Base-by-base conservation (phyloP, 2,888 invertebrate genomes). In the Rotaria macrura region DNA sequence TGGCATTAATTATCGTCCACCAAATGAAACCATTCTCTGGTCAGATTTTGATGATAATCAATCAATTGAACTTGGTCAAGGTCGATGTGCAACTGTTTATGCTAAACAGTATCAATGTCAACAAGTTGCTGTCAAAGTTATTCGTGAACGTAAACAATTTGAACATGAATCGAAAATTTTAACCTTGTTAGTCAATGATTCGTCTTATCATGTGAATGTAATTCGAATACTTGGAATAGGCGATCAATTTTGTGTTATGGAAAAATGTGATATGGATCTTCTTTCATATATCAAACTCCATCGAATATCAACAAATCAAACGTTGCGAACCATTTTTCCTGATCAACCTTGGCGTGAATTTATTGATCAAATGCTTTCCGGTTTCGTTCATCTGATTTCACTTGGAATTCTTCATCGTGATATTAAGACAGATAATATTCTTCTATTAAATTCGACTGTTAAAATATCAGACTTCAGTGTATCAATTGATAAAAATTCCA, bases 181-280 rank as follows among this genome's bases (percentile, higher is more conserved):
- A 65, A 65, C 65, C 29, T 34, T 65, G 34, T 34, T 65, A 34
- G 6, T 34, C 12, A 34, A 65, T 12, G 65, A 65, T 17, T 5
- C 65, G 34, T 65, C 65, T 1, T 34, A 65, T 65, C 65, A 65
- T 65, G 6, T 29, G 17, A 65, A 65, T 65, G 17, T 65, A 14
- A 34, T 65, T 34, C 29, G 29, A 34, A 65, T 65, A 65, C 34
- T 29, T 65, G 65, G 65, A 4, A 34, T 65, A 17, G 65, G 65
- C 17, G 34, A 65, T 65, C 34, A 65, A 34, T 65, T 65, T 65
- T 65, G 65, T 65, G 34, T 65, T 17, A 65, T 65, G 65, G 65
- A 65, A 65, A 65, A 65, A 29, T 65, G 65, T 65, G 34, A 65
- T 65, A 65, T 65, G 14, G 65, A 65, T 65, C 65, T 65, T 65